Base-by-base conservation (phyloP, 1,140 invertebrate genomes). In the Cydia amplana region DNA sequence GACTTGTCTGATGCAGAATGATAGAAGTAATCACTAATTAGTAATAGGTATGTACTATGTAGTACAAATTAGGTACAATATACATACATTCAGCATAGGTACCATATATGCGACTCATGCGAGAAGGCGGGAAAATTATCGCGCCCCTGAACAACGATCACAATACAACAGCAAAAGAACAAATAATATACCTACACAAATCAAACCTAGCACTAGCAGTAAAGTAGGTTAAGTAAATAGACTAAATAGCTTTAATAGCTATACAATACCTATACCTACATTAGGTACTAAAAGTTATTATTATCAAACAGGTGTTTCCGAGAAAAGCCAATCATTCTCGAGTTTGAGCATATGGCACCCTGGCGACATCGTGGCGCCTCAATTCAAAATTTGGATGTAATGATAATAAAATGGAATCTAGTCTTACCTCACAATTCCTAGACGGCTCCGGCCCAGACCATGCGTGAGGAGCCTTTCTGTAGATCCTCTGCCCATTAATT, bases 401-500 rank as follows among this genome's bases (percentile, higher is more conserved):
- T 32, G 67, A 63, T 16, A 51, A 55, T n/a, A 12, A 46, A 60
- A 43, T 63, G 14, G 28, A 76, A 73, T 75, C 80, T 89, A 76
- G 72, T 75, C 80, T 89, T 86, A 93, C 91, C 87, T 93, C 91
- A 82, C 90, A 92, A 79, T 90, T 91, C 75, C 90, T 91, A 23
- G 88, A 91, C 32, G 91, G 91, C 80, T 93, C 89, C 20, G 89
- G 89, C 46, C 90, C 91, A 77, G 75, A 84, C 91, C 91, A 91
- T 65, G 90, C 89, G 81, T 91, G 88, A 64, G 89, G 86, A 72
- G 89, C 89, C 77, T 91, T 91, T 74, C 86, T 90, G 77, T 87
- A 93, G 79, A 93, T 93, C 77, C 91, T 87, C 80, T 93, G 91
- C 20, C 91, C 91, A 84, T 93, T 93, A 79, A 93, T 90, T 90